These are phyloP conservation scores for Sorex fumeus DNA, from an alignment of 2,113 vertebrate species.

Conservation along the genomic window DNA sequence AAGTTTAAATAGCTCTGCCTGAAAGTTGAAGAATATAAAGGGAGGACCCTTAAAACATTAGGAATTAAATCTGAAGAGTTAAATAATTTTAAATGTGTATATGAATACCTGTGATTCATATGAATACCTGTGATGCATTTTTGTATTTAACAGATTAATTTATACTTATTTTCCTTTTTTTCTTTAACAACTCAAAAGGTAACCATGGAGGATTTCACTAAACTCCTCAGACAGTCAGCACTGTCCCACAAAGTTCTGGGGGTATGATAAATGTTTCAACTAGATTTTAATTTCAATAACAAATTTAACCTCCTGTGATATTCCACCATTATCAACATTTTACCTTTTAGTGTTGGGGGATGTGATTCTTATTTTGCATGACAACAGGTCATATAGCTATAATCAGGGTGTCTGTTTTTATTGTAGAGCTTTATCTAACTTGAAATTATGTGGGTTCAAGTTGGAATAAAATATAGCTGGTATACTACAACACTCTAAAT, in stretches of 20 bases:
- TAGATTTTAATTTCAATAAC: conserved; percentile 64
- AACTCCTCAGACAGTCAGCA: conserved; percentile 45
- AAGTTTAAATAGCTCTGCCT: conserved; percentile 19
- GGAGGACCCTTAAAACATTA: not conserved
- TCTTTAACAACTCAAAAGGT: conserved; percentile 51
- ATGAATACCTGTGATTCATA: not conserved
- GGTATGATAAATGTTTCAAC: conserved; percentile 71
- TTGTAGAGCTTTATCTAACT: not conserved
- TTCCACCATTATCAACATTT: not conserved
- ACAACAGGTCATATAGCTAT: not conserved
- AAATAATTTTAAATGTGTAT: not conserved
- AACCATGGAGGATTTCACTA: conserved; percentile 70
- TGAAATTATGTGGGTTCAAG: not conserved
- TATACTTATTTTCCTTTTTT: not conserved
- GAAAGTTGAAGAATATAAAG: not conserved
- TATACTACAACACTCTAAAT: not conserved
- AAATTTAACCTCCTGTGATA: conserved; percentile 45
- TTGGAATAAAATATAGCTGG: not conserved
- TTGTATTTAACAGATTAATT: conserved; percentile 56
- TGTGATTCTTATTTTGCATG: conserved; percentile 40
- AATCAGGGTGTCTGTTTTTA: not conserved
- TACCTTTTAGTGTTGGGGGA: not conserved
- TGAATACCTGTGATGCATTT: conserved; percentile 37
- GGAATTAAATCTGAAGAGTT: conserved; percentile 10
- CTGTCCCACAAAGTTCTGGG: conserved; percentile 57